Base-by-base conservation (phyloP, 2,888 invertebrate species). In the Hipparchia semele region DNA sequence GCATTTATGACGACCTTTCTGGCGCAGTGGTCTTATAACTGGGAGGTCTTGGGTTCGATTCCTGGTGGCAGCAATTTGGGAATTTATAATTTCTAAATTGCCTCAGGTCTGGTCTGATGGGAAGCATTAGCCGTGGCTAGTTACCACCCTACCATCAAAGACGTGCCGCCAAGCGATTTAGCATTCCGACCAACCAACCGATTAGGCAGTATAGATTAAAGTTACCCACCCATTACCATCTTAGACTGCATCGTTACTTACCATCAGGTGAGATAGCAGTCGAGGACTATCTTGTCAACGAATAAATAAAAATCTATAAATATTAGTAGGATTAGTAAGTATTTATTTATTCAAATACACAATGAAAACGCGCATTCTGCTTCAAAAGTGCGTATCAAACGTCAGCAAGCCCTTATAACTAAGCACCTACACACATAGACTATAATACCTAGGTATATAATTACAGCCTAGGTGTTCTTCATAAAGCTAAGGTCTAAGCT, bases 341-440 rank as follows among this genome's bases (percentile, higher is more conserved):
- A 23, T 23, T 12, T 54, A 12, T 56, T 56, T 12, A 45, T 59
- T 13, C 23, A 9, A 7, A 9, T 4, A 2, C 7, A 23, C 71
- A 82, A 77, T 82, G 83, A 75, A 80, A 77, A 79, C 80, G 46
- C 65, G 56, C 75, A 58, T 65, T 72, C 76, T 73, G 78, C 79
- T 81, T 79, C 80, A 82, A 82, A 83, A 81, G 82, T 83, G 83
- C 84, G 83, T 84, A 79, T 58, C 69, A 69, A 74, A 75, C 74
- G 79, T 76, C 79, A 79, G 77, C 77, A 75, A 76, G 73, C 76
- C 76, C 77, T 80, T 76, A 77, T 72, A 39, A 33, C 59, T 39
- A 8, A 74, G 56, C 58, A 58, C 10, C 53, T 59, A 45, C 56
- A n/a, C 10, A 13, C 51, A 9, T 53, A 53, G 8, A n/a, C 23